phyloP scores from a whole-genome alignment of 1,140 invertebrate genomes.

The Psilanteris sp. region DNA sequence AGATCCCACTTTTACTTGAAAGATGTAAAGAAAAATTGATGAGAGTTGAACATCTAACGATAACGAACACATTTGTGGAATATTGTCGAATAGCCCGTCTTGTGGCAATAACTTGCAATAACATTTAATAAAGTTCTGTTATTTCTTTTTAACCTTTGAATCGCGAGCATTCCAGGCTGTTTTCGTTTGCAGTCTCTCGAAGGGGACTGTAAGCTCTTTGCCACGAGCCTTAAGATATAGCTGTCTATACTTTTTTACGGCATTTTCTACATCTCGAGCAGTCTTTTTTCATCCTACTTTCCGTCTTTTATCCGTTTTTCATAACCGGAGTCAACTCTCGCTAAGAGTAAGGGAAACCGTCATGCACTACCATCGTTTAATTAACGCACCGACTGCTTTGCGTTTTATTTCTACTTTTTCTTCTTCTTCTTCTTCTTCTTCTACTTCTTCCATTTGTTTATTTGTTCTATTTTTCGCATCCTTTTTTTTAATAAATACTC shows the following conservation, averaged over 20 bases:
- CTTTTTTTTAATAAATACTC: slow-evolving; percentile 55
- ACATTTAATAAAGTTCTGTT: slow-evolving; percentile 49
- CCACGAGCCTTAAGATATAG: slow-evolving; percentile 23
- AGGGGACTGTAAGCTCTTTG: slow-evolving; percentile 34
- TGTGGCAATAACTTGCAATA: slow-evolving; percentile 53
- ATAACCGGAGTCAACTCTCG: slow-evolving; percentile 28
- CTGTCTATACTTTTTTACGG: slow-evolving; percentile 26
- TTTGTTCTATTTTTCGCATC: no score
- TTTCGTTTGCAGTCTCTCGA: slow-evolving; percentile 27
- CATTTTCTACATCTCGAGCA: slow-evolving; percentile 40
- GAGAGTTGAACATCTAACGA: slow-evolving; percentile 23
- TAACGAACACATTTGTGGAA: slow-evolving; percentile 34
- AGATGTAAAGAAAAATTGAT: slow-evolving; percentile 27
- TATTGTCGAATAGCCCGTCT: slow-evolving; percentile 12
- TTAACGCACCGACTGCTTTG: slow-evolving; percentile 39
- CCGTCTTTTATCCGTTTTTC: slow-evolving; percentile 53
- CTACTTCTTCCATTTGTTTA: no score
- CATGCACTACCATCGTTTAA: slow-evolving; percentile 46
- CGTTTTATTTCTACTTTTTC: no score
- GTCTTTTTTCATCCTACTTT: slow-evolving; percentile 33
- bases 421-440: no score
- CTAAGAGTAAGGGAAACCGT: slow-evolving; percentile 20
- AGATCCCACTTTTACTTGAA: slow-evolving; percentile 9
- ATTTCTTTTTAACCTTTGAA: slow-evolving; percentile 25
- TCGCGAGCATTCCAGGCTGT: slow-evolving; percentile 24